Evolutionary conservation across 1,140 invertebrate genomes (phyloP), one percentile per base, ranked within the genome.

Genomic region (Apolygus lucorum): DNA sequence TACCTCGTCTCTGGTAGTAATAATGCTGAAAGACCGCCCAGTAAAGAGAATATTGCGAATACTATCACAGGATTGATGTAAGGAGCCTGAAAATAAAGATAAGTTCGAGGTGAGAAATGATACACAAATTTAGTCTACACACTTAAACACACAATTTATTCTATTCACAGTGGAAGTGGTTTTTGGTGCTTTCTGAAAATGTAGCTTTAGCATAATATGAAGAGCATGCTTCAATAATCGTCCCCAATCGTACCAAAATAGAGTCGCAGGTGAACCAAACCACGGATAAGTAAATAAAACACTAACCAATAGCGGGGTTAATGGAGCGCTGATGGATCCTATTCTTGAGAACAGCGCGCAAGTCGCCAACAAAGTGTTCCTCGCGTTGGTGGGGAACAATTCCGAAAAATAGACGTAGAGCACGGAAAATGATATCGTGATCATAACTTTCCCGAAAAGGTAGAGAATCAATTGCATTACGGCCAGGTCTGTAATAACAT

Each of bases 381-480:
- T 81, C 68, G 86, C 76, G 63, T 80, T 81, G 14, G 88, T 90
- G 14, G 88, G 88, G 77, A 88, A 90, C 76, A 90, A 79, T 78
- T 90, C 88, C 24, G 86, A 83, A 1, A 87, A 88, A 74, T 86
- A 87, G 72, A 90, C 82, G 78, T 88, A 90, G 11, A 87, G 78
- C 17, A 86, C 83, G 72, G 85, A 84, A 76, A 89, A 89, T 0
- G 87, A 84, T 74, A 84, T 82, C 17, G 88, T 86, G 67, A 88
- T 88, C 28, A 85, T 83, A 75, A 87, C 85, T 79, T 91, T 92
- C n/a, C 90, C 90, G 21, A 85, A 75, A 68, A 93, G 81, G 75
- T 87, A 90, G 2, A 88, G 26, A 0, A 71, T 13, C 24, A 75
- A 14, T 21, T 68, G 63, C 13, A 68, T 0, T 21, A 70, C 25